Base-by-base conservation (phyloP, 2,113 vertebrate genomes). In the Lepisosteus osseus region DNA sequence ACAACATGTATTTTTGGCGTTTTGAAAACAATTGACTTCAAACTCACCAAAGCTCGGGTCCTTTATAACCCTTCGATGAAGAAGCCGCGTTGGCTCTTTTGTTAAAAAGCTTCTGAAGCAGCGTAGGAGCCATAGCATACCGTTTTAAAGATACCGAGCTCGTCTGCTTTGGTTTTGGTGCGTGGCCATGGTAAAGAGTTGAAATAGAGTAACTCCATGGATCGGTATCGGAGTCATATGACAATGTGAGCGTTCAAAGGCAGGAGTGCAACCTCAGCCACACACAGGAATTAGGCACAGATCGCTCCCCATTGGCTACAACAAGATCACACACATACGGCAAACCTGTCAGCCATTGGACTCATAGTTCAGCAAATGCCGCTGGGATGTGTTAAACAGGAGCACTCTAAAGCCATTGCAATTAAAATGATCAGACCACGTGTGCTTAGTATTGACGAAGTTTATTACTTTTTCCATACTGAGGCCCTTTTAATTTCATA, bases 81-180 rank as follows among this genome's bases (percentile, higher is more conserved):
- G 72, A 64, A 47, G 74, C 57, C 7, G 73, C 72, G 72, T 74
- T 71, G 74, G 84, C 83, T 79, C 84, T 89, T 82, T 90, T 91
- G 84, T 84, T 86, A 77, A 92, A 91, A 14, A 91, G 87, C 90
- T 86, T 90, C 80, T 92, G 89, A 43, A 92, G 85, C 78, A 91
- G 85, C 9, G 90, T 91, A 29, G 88, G 90, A 77, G 90, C 90
- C 90, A 92, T 91, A 82, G 69, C 70, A 82, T 72, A 13, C 7
- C 56, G 56, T 3, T 54, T 54, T 54, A 54, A 70, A 29, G 61
- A 2, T 40, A 65, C 5, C 3, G 63, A 43, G 63, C 14, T 17
- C 17, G n/a, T 40, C n/a, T 59, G 3, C 54, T 12, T 54, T 54
- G 54, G 54, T 54, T 54, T 54, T 54, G 54, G 6, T 59, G 56